These are phyloP conservation scores for Leptocoma aspasia DNA, from an alignment of 2,113 vertebrate genomes.

Conservation along the genomic window DNA sequence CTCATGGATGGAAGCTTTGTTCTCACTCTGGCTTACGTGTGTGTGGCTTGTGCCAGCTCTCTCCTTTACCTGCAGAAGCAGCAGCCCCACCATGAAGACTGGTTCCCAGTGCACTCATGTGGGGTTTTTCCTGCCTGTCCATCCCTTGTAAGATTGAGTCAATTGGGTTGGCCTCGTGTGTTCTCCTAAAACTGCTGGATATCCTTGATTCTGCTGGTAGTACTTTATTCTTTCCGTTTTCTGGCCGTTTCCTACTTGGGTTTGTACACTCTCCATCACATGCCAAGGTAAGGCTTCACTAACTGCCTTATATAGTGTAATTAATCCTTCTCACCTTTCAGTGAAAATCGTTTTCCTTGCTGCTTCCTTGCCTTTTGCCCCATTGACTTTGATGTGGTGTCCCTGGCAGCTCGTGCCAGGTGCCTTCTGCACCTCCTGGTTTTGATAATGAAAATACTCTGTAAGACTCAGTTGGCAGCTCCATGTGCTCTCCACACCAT, in stretches of 20 bases:
- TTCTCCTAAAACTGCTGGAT: not conserved
- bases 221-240: not conserved
- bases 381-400: not conserved
- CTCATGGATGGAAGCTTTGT: not conserved
- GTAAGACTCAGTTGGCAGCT: not conserved
- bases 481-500: not conserved
- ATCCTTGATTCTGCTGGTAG: not conserved
- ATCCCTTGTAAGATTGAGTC: not conserved
- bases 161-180: not conserved
- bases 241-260: not conserved
- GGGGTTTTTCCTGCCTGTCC: not conserved
- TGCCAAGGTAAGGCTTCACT: not conserved
- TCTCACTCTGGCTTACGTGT: not conserved
- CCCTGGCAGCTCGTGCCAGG: not conserved
- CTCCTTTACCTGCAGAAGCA: not conserved
- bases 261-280: not conserved
- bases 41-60: not conserved
- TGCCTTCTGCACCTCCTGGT: not conserved
- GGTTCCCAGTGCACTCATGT: not conserved
- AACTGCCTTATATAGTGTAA: not conserved
- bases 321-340: not conserved
- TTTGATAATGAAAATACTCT: not conserved
- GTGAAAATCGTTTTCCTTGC: not conserved
- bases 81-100: fast-evolving
- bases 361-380: not conserved